Base-by-base conservation (phyloP, 2,888 invertebrate genomes). In the Cosmorhoe ocellata region DNA sequence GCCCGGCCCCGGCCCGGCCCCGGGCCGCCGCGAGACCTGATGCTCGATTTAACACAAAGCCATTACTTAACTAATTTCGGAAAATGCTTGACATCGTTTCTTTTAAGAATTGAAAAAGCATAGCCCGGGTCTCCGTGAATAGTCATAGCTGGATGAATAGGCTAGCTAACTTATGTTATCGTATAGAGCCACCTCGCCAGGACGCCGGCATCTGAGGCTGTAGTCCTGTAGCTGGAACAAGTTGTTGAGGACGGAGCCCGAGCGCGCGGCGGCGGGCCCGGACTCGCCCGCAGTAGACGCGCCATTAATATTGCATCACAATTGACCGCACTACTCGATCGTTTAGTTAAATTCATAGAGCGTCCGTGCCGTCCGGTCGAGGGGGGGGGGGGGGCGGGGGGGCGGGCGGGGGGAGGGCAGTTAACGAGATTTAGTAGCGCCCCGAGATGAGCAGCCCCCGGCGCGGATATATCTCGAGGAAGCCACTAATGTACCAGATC, bases 281-380 rank as follows among this genome's bases (percentile, higher is more conserved):
- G 1, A 30, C 5, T 5, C 4, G 30, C 36, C 12, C 8, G 11
- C 1, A 37, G n/a, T 14, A 14, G 47, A 34, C 41, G 18, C 28
- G 1, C 13, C 42, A 49, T 38, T 37, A 37, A 42, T 50, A 43
- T 11, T 31, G 30, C 38, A 47, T 52, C 24, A 39, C 28, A 27
- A 52, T 33, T 34, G 42, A 18, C 34, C 40, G 34, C 18, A 32
- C 42, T 18, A 38, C 39, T 52, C 31, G 47, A 52, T 43, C 47
- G 39, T 47, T 52, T 47, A 51, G 51, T 47, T 28, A 39, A 43
- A 44, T 50, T 50, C 50, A 50, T 50, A 36, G 43, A 39, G 34
- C 27, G 12, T 28, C 34, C 40, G 34, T 40, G 32, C 32, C 5
- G 46, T 44, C 44, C 46, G 9, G 27, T 30, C 14, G n/a, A 12